phyloP scores from a whole-genome alignment of 2,888 invertebrate species.

The Sarcophaga rosellei region DNA sequence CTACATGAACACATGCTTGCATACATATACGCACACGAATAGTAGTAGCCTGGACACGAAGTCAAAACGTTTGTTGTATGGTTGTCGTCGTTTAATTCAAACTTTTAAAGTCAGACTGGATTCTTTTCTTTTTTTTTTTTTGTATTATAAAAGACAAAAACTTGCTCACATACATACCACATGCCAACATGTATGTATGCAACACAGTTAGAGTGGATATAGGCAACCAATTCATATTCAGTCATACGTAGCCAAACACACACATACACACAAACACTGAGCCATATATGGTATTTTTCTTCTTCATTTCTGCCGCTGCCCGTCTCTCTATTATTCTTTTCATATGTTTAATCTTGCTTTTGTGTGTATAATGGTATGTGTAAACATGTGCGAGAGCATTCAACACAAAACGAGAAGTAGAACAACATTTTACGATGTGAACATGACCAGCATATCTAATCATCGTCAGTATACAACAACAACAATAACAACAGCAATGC shows the following conservation, averaged over 20 bases:
- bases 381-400: background rate
- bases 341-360: background rate
- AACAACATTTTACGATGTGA: constrained; percentile 64
- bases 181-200: constrained; percentile 4
- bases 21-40: background rate
- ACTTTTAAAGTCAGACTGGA: constrained; percentile 40
- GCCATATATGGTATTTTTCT: constrained; percentile 8
- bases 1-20: background rate
- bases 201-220: background rate
- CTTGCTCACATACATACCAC: background rate
- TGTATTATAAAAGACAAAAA: constrained; percentile 16
- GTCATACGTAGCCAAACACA: constrained; percentile 45
- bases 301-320: background rate
- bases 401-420: constrained; percentile 34
- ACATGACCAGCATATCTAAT: constrained; percentile 68
- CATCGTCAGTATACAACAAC: constrained; percentile 41
- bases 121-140: background rate
- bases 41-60: background rate
- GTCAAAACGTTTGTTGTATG: background rate
- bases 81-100: constrained; percentile 20
- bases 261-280: background rate
- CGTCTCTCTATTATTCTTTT: background rate
- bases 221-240: constrained; percentile 58
- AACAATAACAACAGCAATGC: background rate
- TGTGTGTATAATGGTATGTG: background rate